These are phyloP conservation scores for Hyperopisus bebe DNA, from an alignment of 2,113 vertebrate genomes.

Conservation along the genomic window DNA sequence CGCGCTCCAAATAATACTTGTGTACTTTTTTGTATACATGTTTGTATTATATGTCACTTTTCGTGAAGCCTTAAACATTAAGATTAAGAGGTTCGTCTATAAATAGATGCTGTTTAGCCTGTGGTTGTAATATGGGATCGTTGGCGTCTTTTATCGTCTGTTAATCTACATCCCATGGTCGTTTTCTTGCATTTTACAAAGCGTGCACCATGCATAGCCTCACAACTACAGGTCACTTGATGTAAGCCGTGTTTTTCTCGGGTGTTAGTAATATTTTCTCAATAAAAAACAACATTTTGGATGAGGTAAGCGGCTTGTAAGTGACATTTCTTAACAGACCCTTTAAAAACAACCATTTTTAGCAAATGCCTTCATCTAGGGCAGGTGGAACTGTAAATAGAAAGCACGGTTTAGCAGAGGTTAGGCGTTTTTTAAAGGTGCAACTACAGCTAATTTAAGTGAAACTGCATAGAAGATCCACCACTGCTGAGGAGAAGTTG, in stretches of 20 bases:
- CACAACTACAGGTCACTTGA: neutral
- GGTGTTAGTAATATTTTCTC: neutral
- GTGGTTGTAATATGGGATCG: neutral
- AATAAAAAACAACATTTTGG: neutral
- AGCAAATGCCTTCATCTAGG: neutral
- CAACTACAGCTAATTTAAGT: neutral
- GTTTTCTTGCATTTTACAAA: neutral
- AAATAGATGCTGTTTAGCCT: neutral
- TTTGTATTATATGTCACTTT: neutral
- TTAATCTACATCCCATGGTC: neutral
- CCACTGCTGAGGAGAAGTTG: neutral
- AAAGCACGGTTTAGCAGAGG: neutral
- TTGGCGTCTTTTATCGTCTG: neutral
- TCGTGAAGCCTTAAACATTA: neutral
- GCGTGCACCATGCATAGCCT: neutral
- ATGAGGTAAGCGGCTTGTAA: neutral
- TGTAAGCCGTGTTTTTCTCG: neutral
- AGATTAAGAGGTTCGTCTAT: neutral
- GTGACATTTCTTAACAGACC: neutral
- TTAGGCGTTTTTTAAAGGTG: neutral
- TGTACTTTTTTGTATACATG: neutral
- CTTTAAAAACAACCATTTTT: neutral
- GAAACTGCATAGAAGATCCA: neutral
- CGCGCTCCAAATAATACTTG: neutral
- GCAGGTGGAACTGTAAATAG: neutral